phyloP scores from a whole-genome alignment of 1,140 invertebrate genomes.

The Onthophagus taurus region DNA sequence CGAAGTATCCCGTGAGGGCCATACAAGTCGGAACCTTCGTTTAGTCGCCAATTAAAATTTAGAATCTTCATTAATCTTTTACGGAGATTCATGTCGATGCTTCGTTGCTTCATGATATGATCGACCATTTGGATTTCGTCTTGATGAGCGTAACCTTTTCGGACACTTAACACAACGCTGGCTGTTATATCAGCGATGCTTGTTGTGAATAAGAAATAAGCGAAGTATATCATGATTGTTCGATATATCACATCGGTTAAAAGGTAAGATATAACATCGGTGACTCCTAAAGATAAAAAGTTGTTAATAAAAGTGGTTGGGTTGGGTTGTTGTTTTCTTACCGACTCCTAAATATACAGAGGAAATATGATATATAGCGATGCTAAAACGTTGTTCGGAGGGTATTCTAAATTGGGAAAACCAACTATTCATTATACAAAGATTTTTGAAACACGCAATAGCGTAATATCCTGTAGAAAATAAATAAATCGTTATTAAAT shows the following conservation, averaged over 20 bases:
- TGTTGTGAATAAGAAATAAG: constrained; percentile 7
- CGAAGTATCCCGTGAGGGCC: constrained; percentile 6
- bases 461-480: background rate
- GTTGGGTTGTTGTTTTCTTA: background rate
- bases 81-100: background rate
- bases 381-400: no score
- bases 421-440: constrained; percentile 2
- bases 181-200: background rate
- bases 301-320: no score
- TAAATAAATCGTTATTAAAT: background rate
- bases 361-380: background rate
- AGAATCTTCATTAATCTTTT: constrained; percentile 3
- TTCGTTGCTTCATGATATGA: background rate
- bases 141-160: constrained; percentile 1
- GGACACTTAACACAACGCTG: background rate
- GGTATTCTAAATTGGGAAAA: no score
- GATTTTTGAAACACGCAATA: background rate
- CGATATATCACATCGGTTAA: background rate
- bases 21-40: constrained; percentile 5
- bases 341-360: background rate
- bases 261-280: no score
- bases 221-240: background rate
- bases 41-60: constrained; percentile 10
- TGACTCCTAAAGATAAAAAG: no score
- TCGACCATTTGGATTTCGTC: constrained; percentile 7